These are phyloP conservation scores for Rhagoletis pomonella DNA, from an alignment of 1,140 invertebrate genomes.

Conservation along the genomic window DNA sequence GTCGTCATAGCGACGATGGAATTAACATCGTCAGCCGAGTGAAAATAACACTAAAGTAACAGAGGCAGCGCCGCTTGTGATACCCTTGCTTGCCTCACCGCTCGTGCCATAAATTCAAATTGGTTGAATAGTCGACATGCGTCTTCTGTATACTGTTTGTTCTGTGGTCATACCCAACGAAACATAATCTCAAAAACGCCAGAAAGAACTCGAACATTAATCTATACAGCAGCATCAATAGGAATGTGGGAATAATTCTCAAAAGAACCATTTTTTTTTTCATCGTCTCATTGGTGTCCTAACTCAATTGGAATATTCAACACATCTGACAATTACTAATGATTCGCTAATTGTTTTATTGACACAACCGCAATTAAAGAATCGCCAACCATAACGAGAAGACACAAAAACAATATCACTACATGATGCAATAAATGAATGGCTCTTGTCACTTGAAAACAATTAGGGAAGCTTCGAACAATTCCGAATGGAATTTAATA, in stretches of 20 bases:
- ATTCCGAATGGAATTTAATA: constrained; percentile 23
- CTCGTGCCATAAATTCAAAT: too few species aligned
- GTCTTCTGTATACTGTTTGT: too few species aligned
- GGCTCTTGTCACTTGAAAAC: constrained; percentile 6
- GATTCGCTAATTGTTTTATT: constrained; percentile 51
- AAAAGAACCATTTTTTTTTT: background rate
- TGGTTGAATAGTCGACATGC: too few species aligned
- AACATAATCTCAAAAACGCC: too few species aligned
- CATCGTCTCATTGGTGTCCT: background rate
- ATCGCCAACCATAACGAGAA: background rate
- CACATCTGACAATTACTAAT: constrained; percentile 28
- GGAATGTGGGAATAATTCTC: background rate
- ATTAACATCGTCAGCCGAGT: too few species aligned
- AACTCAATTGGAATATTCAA: constrained; percentile 46
- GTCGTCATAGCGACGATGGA: too few species aligned
- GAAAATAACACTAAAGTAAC: too few species aligned
- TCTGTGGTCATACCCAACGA: too few species aligned
- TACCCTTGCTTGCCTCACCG: too few species aligned
- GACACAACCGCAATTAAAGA: constrained; percentile 36
- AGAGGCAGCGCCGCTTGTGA: too few species aligned
- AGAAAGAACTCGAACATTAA: too few species aligned
- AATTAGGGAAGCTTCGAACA: background rate
- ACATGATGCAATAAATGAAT: background rate
- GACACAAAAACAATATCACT: background rate
- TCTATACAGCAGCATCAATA: too few species aligned